phyloP scores from a whole-genome alignment of 2,797 vertebrate genomes.

The Xiphophorus birchmanni region DNA sequence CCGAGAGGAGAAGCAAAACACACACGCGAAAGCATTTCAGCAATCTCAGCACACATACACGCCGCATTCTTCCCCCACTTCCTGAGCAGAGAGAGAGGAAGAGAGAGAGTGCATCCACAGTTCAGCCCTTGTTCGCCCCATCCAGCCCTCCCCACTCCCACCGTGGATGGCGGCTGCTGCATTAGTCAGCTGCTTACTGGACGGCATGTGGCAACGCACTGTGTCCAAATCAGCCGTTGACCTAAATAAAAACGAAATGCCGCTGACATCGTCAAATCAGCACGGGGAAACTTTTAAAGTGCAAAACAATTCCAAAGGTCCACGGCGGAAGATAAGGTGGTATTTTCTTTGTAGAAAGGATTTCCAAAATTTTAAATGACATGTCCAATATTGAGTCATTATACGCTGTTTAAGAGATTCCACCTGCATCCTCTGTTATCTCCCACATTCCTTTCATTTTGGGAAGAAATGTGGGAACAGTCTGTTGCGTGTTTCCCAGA shows the following conservation, averaged over 20 bases:
- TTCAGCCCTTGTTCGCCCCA: conserved; percentile 34
- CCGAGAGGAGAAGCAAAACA: conserved; percentile 9
- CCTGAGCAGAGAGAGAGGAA: conserved; percentile 38
- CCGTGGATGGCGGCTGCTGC: not conserved
- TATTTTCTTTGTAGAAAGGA: not conserved
- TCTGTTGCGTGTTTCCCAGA: conserved; percentile 3
- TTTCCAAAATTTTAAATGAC: not conserved
- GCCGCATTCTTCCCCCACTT: conserved; percentile 57
- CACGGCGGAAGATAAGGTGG: not conserved
- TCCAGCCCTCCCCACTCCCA: conserved; percentile 7
- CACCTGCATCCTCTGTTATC: conserved; percentile 23
- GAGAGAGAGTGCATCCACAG: conserved; percentile 52
- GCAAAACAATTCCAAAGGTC: not conserved
- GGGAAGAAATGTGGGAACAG: not conserved
- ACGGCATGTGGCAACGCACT: conserved; percentile 35
- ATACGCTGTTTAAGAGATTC: not conserved
- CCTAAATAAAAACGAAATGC: conserved; percentile 22
- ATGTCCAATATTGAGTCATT: not conserved
- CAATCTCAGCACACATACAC: conserved; percentile 47
- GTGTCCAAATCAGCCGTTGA: conserved; percentile 46
- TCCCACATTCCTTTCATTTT: conserved; percentile 32
- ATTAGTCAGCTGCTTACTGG: conserved; percentile 57
- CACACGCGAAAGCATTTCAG: conserved; percentile 27
- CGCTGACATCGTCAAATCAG: conserved; percentile 23
- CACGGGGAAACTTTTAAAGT: not conserved